Evolutionary conservation across 2,113 vertebrate genomes (phyloP).

Genomic region (Talpa occidentalis): DNA sequence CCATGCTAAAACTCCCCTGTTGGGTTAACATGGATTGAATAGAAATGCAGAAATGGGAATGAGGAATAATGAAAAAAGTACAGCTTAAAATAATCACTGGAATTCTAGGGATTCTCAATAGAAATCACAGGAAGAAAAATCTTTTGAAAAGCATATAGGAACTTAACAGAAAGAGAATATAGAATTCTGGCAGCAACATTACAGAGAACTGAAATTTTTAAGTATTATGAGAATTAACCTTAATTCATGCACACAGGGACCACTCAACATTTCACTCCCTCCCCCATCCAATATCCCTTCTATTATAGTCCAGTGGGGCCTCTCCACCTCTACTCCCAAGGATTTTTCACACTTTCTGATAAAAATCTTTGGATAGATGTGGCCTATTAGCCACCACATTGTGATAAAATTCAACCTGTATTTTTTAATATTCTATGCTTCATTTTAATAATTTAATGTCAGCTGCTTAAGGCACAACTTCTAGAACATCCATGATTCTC

Average conservation of each 20-base stretch:
- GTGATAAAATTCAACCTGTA: neutral
- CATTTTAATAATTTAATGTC: neutral
- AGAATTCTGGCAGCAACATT: neutral
- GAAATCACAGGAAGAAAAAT: neutral
- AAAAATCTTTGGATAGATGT: neutral
- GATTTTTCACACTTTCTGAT: neutral
- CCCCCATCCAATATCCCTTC: neutral
- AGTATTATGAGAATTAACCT: neutral
- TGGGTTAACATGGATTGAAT: neutral
- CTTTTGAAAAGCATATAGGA: neutral
- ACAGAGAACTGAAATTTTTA: constrained; percentile 28
- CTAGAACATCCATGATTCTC: neutral
- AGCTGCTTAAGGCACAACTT: neutral
- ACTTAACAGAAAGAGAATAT: neutral
- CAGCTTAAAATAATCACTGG: neutral
- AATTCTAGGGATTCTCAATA: neutral
- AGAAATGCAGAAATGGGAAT: neutral
- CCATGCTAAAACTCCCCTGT: neutral
- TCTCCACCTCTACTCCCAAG: neutral
- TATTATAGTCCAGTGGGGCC: neutral
- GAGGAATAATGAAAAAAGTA: neutral
- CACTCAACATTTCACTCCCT: neutral
- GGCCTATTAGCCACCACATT: neutral
- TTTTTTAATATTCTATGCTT: neutral
- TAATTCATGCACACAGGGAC: neutral